Percentiles rank a stretch among this genome's conserved stretches.
These are phyloP conservation scores for Harmothoe impar DNA, from an alignment of 2,888 invertebrate genomes.

Conservation along the genomic window DNA sequence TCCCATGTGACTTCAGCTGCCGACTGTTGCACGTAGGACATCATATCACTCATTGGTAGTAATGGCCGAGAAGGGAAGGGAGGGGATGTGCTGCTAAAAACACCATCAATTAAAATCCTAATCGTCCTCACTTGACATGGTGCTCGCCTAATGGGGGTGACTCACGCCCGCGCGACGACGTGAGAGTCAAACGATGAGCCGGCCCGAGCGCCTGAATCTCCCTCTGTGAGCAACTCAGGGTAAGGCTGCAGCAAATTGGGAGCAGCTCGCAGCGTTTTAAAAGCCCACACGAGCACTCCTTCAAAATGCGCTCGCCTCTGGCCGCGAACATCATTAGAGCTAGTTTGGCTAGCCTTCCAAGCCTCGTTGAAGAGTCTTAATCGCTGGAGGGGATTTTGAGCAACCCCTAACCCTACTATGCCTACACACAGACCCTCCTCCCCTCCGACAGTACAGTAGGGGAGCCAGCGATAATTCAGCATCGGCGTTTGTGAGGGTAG, in stretches of 20 bases:
- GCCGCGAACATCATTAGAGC: slow-evolving; percentile 43
- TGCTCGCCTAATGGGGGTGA: slow-evolving; percentile 54
- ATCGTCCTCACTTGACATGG: slow-evolving; percentile 56
- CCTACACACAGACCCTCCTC: background rate
- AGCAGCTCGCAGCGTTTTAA: background rate
- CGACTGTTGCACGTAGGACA: slow-evolving; percentile 21
- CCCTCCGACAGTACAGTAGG: background rate
- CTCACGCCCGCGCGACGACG: slow-evolving; percentile 28
- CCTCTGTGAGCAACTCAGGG: background rate
- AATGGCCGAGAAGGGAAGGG: background rate
- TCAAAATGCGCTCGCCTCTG: slow-evolving; percentile 25
- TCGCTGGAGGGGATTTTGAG: slow-evolving; percentile 46
- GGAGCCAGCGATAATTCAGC: slow-evolving; percentile 7
- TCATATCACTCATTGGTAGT: background rate
- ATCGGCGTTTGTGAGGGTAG: background rate
- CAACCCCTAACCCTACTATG: background rate
- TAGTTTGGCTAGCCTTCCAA: slow-evolving; percentile 42
- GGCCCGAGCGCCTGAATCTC: background rate
- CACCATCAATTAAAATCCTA: slow-evolving; percentile 59
- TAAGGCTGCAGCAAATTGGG: background rate
- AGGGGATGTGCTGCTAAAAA: slow-evolving; percentile 25
- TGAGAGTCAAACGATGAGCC: slow-evolving; percentile 32
- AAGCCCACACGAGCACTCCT: slow-evolving; percentile 9
- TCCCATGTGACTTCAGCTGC: background rate
- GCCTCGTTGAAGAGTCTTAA: slow-evolving; percentile 53